Percentiles rank a stretch among this genome's conserved stretches.
Evolutionary conservation across 2,888 invertebrate genomes (phyloP).

Genomic region (Anaspis maculata): DNA sequence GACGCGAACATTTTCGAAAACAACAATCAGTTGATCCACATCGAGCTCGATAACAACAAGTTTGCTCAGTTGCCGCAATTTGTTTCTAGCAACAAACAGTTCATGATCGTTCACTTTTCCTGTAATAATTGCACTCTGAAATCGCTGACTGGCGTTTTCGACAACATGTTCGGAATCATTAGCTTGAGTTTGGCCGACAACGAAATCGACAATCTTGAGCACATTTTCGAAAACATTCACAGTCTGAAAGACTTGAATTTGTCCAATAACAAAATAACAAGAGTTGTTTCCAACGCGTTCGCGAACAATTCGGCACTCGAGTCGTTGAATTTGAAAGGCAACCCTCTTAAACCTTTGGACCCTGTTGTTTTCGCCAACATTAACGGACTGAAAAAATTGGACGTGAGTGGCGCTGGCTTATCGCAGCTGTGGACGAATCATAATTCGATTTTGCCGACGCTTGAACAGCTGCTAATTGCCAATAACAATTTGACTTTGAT

Average conservation of each 20-base stretch:
- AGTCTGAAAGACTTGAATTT: slow-evolving; percentile 63
- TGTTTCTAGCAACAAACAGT: slow-evolving; percentile 49
- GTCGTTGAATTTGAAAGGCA: slow-evolving; percentile 62
- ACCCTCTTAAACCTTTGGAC: slow-evolving; percentile 56
- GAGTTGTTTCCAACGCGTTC: slow-evolving; percentile 56
- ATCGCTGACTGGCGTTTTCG: slow-evolving; percentile 57
- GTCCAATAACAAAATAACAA: slow-evolving; percentile 58
- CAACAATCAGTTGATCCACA: slow-evolving; percentile 60
- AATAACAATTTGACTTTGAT: slow-evolving; percentile 52
- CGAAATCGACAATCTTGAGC: slow-evolving; percentile 45
- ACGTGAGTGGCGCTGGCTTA: slow-evolving; percentile 62
- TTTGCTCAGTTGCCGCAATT: slow-evolving; percentile 63
- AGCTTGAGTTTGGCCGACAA: slow-evolving; percentile 43
- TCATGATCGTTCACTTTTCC: slow-evolving; percentile 61
- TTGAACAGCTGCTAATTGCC: slow-evolving; percentile 47
- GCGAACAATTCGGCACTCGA: slow-evolving; percentile 56
- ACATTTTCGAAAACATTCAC: slow-evolving; percentile 48
- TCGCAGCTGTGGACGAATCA: slow-evolving; percentile 53
- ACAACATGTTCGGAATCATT: slow-evolving; percentile 61
- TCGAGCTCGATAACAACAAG: slow-evolving; percentile 62
- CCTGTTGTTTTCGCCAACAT: slow-evolving; percentile 58
- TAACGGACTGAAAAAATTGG: slow-evolving; percentile 54
- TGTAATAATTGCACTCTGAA: slow-evolving; percentile 65
- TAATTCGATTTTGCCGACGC: slow-evolving; percentile 22
- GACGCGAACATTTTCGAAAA: slow-evolving; percentile 60